Conservation (phyloP, 2,888 invertebrate species). For the Bhutanitis thaidina region DNA sequence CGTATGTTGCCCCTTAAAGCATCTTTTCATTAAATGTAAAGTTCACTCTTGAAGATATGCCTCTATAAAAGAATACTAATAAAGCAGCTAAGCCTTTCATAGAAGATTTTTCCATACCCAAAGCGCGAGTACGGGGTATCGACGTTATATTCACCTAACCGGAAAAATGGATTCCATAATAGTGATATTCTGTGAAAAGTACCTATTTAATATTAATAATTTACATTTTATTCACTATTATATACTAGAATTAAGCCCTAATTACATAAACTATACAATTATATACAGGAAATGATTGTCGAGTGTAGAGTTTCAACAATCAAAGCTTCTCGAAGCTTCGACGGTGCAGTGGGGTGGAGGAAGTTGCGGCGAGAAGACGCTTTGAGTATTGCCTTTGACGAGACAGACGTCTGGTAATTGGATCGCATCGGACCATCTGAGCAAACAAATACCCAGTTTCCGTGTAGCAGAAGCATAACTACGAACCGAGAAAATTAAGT, state of each 20-base stretch:
- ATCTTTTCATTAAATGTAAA: too few species aligned
- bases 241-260: not conserved
- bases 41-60: too few species aligned
- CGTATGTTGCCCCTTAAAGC: too few species aligned
- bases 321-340: conserved; percentile 28
- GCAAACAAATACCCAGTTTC: conserved; percentile 25
- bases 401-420: conserved; percentile 63
- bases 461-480: conserved; percentile 13
- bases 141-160: too few species aligned
- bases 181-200: too few species aligned
- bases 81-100: too few species aligned
- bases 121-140: too few species aligned
- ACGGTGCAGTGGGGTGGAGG: conserved; percentile 35
- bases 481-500: not conserved
- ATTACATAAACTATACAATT: conserved; percentile 10
- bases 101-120: too few species aligned
- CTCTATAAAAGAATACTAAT: too few species aligned
- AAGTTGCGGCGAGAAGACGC: conserved; percentile 29
- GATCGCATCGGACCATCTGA: conserved; percentile 56
- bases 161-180: too few species aligned
- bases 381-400: conserved; percentile 54
- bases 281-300: conserved; percentile 22
- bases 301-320: conserved; percentile 36
- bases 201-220: too few species aligned
- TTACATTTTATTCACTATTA: too few species aligned